A percentile compares a stretch with the other conserved stretches of the same genome.
These are phyloP conservation scores for Gadopsis marmoratus DNA, from an alignment of 2,797 vertebrate genomes.

Conservation along the genomic window DNA sequence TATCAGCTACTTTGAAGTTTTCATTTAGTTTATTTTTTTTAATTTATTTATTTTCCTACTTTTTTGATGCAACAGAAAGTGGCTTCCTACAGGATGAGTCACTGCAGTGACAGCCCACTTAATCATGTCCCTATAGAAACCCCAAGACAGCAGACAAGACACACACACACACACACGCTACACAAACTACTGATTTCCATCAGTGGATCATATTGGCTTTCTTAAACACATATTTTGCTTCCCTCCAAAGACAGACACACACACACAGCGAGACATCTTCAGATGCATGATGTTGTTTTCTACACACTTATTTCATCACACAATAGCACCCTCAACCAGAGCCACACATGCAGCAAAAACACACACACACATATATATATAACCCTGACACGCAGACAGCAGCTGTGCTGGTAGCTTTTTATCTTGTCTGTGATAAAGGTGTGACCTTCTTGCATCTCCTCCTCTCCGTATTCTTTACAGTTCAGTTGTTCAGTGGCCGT, in stretches of 20 bases:
- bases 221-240: slow-evolving; percentile 19
- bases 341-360: slow-evolving; percentile 1
- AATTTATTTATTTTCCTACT: slow-evolving; percentile 24
- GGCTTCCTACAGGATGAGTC: slow-evolving; percentile 49
- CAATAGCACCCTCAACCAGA: slow-evolving; percentile 3
- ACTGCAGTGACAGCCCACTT: slow-evolving; percentile 42
- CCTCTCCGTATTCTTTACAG: slow-evolving; percentile 62
- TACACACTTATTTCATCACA: slow-evolving; percentile 18
- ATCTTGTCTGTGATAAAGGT: slow-evolving; percentile 59
- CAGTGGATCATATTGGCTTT: slow-evolving; percentile 7
- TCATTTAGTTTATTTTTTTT: slow-evolving; percentile 30
- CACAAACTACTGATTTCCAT: slow-evolving; percentile 25
- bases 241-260: slow-evolving; percentile 11
- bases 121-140: slow-evolving; percentile 48
- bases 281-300: slow-evolving; percentile 23
- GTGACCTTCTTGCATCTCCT: slow-evolving; percentile 63
- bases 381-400: slow-evolving; percentile 55
- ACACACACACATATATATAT: not conserved
- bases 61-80: slow-evolving; percentile 54
- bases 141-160: not conserved
- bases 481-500: slow-evolving; percentile 67
- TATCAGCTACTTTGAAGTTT: slow-evolving; percentile 62
- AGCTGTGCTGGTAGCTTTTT: slow-evolving; percentile 55
- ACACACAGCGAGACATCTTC: not conserved
- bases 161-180: slow-evolving; percentile 10